Percentiles rank a stretch among this genome's conserved stretches.
phyloP scores from a whole-genome alignment of 2,888 invertebrate genomes.

The Epistrophe grossulariae region DNA sequence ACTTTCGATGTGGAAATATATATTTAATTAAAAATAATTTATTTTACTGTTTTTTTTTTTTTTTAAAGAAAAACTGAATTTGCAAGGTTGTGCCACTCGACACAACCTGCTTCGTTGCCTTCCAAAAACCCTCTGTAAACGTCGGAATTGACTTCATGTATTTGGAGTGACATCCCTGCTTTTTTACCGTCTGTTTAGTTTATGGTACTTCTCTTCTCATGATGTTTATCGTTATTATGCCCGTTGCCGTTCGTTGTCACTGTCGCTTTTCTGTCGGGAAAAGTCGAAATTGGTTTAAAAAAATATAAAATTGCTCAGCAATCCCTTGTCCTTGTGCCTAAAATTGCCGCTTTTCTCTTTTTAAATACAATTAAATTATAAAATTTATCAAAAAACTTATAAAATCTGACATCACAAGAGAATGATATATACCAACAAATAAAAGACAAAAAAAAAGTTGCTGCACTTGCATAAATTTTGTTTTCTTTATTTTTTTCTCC shows the following conservation, averaged over 20 bases:
- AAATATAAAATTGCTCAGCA: constrained; percentile 26
- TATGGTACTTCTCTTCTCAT: neutral
- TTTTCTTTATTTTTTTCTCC: constrained; percentile 14
- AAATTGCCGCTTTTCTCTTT: constrained; percentile 27
- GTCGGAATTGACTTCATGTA: too few relatives aligned
- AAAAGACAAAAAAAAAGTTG: constrained; percentile 1
- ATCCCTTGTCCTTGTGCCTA: constrained; percentile 27
- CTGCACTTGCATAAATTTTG: constrained; percentile 61
- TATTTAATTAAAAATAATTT: too few relatives aligned
- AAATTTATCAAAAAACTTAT: constrained; percentile 3
- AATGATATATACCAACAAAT: constrained; percentile 31
- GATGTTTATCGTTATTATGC: constrained; percentile 15
- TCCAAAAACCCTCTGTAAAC: too few relatives aligned
- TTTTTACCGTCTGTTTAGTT: constrained; percentile 3
- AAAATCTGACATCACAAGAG: neutral
- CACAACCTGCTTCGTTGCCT: too few relatives aligned
- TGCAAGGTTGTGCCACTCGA: too few relatives aligned
- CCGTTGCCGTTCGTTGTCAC: constrained; percentile 3
- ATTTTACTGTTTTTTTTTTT: too few relatives aligned
- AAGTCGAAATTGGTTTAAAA: constrained; percentile 36
- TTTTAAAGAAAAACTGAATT: too few relatives aligned
- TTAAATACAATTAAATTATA: constrained; percentile 39
- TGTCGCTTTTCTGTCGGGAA: constrained; percentile 47
- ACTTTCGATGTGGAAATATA: too few relatives aligned
- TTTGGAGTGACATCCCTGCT: neutral